Conservation (phyloP, 2,113 vertebrate genomes). For the Elachura formosa region DNA sequence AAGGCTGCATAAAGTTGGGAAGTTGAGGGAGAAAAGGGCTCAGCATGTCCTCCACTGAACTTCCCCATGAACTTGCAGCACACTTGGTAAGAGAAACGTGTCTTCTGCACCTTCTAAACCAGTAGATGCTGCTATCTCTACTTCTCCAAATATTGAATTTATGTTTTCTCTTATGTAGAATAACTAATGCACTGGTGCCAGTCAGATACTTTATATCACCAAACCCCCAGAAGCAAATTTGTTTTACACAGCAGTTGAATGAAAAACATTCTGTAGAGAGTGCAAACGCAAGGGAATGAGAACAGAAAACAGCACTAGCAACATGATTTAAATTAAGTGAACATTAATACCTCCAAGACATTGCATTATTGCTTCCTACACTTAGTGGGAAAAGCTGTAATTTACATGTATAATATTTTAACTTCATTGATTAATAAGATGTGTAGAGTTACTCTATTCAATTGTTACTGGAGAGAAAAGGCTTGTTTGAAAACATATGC, state of each 20-base stretch:
- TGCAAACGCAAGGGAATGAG: slow-evolving; percentile 11
- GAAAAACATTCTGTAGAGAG: slow-evolving; percentile 51
- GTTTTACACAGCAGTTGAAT: slow-evolving; percentile 47
- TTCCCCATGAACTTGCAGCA: neutral
- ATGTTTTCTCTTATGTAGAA: slow-evolving; percentile 9
- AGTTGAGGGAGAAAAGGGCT: neutral
- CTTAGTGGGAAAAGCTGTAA: slow-evolving; percentile 37
- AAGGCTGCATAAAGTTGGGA: neutral
- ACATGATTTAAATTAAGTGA: slow-evolving; percentile 64
- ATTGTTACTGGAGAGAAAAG: slow-evolving; percentile 51
- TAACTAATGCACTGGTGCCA: slow-evolving; percentile 39
- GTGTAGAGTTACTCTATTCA: neutral
- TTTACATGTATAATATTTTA: slow-evolving; percentile 43
- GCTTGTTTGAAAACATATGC: slow-evolving; percentile 50
- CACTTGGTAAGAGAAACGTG: neutral
- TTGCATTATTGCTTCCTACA: slow-evolving; percentile 10
- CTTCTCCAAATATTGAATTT: neutral
- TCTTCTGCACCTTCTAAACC: neutral
- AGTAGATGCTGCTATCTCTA: slow-evolving; percentile 6
- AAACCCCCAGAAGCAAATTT: slow-evolving; percentile 58
- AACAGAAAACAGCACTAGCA: slow-evolving; percentile 36
- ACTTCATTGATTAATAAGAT: slow-evolving; percentile 26
- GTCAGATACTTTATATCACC: slow-evolving; percentile 34
- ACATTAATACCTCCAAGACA: slow-evolving; percentile 52
- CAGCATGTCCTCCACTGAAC: neutral